A percentile compares a stretch with the other conserved stretches of the same genome.
These are phyloP conservation scores for Carterocephalus palaemon DNA, from an alignment of 2,888 invertebrate genomes.

Conservation along the genomic window DNA sequence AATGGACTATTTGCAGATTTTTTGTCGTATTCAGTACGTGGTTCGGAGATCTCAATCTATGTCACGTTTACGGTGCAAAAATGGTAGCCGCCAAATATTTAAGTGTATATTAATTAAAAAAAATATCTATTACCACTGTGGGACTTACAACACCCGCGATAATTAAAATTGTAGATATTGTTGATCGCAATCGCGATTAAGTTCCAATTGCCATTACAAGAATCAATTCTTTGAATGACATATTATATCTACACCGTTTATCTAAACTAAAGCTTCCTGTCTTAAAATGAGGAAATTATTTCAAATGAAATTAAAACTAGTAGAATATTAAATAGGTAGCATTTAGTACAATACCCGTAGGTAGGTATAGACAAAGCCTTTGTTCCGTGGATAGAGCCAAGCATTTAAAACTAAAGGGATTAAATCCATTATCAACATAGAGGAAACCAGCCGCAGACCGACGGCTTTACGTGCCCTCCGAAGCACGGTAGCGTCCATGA, in stretches of 20 bases:
- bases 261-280: slow-evolving; percentile 6
- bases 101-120: slow-evolving; percentile 17
- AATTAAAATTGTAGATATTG: slow-evolving; percentile 12
- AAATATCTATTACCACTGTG: slow-evolving; percentile 11
- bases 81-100: slow-evolving; percentile 18
- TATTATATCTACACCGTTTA: not conserved
- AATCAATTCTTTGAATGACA: not conserved
- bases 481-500: too few relatives aligned
- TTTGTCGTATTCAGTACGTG: slow-evolving; percentile 20
- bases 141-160: slow-evolving; percentile 2
- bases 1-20: slow-evolving; percentile 31
- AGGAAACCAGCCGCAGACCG: too few relatives aligned
- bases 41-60: slow-evolving; percentile 33
- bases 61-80: slow-evolving; percentile 21
- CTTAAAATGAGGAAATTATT: slow-evolving; percentile 7
- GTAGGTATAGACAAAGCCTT: too few relatives aligned
- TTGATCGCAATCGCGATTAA: slow-evolving; percentile 6
- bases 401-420: too few relatives aligned
- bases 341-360: too few relatives aligned
- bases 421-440: too few relatives aligned
- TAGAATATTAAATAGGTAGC: too few relatives aligned
- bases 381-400: too few relatives aligned
- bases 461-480: too few relatives aligned
- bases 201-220: slow-evolving; percentile 4
- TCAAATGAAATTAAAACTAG: not conserved